Evolutionary conservation across 2,797 vertebrate genomes (phyloP).

Genomic region (Buphagus erythrorhynchus): DNA sequence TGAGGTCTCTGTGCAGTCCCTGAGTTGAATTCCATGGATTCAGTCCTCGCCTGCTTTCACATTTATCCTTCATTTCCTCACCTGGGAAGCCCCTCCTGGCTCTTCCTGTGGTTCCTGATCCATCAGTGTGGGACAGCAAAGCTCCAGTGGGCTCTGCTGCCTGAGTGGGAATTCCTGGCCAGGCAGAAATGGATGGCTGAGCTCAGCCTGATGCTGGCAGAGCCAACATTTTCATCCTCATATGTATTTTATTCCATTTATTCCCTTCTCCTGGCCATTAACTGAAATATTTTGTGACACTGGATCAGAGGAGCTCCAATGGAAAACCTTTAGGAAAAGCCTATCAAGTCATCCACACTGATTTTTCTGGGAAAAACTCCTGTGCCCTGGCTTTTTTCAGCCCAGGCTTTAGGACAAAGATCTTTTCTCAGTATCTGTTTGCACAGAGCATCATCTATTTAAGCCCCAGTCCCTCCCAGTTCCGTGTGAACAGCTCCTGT

Average conservation of each 20-base stretch:
- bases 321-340: not conserved
- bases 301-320: not conserved
- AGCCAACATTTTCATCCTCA: not conserved
- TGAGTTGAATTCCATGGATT: not conserved
- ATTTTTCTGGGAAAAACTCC: not conserved
- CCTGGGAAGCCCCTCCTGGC: not conserved
- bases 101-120: not conserved
- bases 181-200: not conserved
- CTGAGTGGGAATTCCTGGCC: not conserved
- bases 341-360: rapidly evolving
- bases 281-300: not conserved
- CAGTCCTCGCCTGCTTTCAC: not conserved
- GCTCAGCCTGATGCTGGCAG: not conserved
- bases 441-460: not conserved
- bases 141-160: not conserved
- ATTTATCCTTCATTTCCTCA: not conserved
- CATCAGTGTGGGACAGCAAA: rapidly evolving
- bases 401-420: not conserved
- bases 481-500: not conserved
- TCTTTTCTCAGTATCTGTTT: not conserved
- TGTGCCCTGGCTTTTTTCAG: rapidly evolving
- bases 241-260: not conserved
- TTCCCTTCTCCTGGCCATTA: not conserved
- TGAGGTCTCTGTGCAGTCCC: not conserved
- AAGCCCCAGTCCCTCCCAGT: not conserved